Percentiles rank a stretch among this genome's conserved stretches.
Evolutionary conservation across 2,888 invertebrate genomes (phyloP).

Genomic region (Caenorhabditis zanzibari): DNA sequence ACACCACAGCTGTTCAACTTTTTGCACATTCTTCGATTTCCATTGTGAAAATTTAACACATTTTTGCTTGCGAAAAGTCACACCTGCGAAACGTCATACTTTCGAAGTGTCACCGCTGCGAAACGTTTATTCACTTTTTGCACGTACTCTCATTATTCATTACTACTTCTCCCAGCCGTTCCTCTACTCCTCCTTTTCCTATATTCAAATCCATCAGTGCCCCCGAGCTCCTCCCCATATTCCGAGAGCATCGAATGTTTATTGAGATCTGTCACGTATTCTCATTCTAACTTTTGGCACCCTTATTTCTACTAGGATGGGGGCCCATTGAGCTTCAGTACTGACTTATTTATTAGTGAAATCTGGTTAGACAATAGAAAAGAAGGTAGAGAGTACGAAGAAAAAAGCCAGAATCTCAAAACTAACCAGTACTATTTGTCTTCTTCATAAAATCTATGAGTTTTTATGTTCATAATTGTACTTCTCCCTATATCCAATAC

Average conservation of each 20-base stretch:
- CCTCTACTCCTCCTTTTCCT: not conserved
- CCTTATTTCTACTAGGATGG: too few species aligned
- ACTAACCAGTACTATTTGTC: not conserved
- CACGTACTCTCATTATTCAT: not conserved
- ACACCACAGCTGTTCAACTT: too few species aligned
- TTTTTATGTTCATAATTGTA: conserved; percentile 46
- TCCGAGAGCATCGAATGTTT: conserved; percentile 17
- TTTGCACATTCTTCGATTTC: too few species aligned
- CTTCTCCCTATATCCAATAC: not conserved
- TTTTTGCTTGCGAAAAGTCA: too few species aligned
- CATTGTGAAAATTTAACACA: too few species aligned
- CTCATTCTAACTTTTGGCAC: not conserved
- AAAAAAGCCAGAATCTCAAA: not conserved
- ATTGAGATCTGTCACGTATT: conserved; percentile 34
- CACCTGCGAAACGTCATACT: too few species aligned
- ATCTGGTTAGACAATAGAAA: conserved; percentile 3
- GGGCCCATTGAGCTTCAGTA: not conserved
- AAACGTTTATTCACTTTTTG: too few species aligned
- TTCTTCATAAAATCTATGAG: not conserved
- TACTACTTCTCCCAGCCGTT: not conserved
- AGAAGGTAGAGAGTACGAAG: not conserved
- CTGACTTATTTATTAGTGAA: conserved; percentile 29
- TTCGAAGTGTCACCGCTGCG: too few species aligned
- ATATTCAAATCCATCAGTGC: not conserved
- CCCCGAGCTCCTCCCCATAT: not conserved